Evolutionary conservation across 2,797 vertebrate species (phyloP).

Genomic region (Triplophysa yarkandensis): DNA sequence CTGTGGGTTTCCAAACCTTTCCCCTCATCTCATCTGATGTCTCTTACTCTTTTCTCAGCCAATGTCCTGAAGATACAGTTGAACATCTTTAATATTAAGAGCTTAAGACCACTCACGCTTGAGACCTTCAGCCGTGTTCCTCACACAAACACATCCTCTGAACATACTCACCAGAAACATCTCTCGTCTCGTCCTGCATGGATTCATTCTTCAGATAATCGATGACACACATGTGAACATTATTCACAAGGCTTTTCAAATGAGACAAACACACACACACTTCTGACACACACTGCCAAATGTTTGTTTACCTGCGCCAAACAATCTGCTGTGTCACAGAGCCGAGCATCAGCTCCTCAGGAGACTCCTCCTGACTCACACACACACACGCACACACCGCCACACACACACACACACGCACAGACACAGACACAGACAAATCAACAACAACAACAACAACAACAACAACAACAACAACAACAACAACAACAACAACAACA

Average conservation of each 20-base stretch:
- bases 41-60: too few species aligned
- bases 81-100: too few species aligned
- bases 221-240: conserved; percentile 28
- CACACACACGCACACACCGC: neutral
- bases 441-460: neutral
- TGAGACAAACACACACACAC: neutral
- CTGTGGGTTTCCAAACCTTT: too few species aligned
- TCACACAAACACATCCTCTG: too few species aligned
- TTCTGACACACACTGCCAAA: neutral
- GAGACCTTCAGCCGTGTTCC: too few species aligned
- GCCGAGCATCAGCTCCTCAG: conserved; percentile 30
- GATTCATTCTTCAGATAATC: neutral
- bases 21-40: too few species aligned
- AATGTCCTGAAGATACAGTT: too few species aligned
- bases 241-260: neutral
- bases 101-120: too few species aligned
- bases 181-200: too few species aligned
- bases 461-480: too few species aligned
- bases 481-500: too few species aligned
- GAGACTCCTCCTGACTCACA: conserved; percentile 37
- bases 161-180: too few species aligned
- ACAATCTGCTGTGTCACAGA: conserved; percentile 53
- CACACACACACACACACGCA: neutral
- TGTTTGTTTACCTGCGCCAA: conserved; percentile 44
- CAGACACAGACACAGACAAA: neutral